A percentile compares a stretch with the other conserved stretches of the same genome.
These are phyloP conservation scores for Zoanthus sociatus DNA, from an alignment of 92 coral and sea anemone genomes.

Conservation along the genomic window DNA sequence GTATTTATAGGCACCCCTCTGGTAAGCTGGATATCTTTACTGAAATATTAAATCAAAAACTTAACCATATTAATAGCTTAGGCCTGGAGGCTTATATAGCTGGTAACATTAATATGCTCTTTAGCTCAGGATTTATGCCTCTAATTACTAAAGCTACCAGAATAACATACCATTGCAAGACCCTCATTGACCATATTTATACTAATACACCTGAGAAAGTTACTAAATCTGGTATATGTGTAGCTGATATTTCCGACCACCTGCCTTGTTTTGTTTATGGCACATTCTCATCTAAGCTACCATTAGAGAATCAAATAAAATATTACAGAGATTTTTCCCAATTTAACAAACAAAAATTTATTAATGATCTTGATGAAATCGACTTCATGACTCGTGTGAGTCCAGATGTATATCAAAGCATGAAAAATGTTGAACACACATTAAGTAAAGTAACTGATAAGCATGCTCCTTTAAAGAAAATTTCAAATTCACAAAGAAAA, in stretches of 20 bases:
- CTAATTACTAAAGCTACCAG: no score
- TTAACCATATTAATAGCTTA: neutral
- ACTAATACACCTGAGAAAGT: neutral
- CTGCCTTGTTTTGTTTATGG: neutral
- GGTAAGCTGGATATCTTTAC: neutral
- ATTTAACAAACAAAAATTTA: neutral
- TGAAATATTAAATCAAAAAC: neutral
- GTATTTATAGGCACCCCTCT: constrained; percentile 3
- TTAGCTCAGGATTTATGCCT: neutral
- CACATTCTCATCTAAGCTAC: neutral
- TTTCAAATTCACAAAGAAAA: no score
- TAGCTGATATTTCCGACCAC: no score
- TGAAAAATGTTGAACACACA: neutral
- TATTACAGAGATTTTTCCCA: neutral
- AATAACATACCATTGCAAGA: neutral
- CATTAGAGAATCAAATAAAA: neutral
- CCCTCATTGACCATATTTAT: neutral
- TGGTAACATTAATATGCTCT: neutral
- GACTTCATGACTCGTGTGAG: neutral
- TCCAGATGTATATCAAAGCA: neutral
- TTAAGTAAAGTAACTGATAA: no score
- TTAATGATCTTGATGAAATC: neutral
- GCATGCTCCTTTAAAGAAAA: no score
- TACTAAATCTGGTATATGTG: no score
- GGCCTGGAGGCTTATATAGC: neutral